Percentiles rank a stretch among this genome's conserved stretches.
Evolutionary conservation across 2,888 invertebrate species (phyloP).

Genomic region (Drosophila yooni): DNA sequence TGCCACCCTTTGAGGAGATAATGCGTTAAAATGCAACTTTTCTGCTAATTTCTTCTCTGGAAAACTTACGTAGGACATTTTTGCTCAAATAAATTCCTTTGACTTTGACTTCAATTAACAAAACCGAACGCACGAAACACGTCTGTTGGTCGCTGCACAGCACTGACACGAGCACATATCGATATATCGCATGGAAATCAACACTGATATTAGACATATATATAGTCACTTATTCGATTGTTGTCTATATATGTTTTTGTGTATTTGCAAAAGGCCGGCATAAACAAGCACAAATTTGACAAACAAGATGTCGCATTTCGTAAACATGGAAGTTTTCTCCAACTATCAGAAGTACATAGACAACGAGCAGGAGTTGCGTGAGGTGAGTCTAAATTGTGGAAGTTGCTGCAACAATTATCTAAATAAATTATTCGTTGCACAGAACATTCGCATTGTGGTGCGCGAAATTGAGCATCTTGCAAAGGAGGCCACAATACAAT

Average conservation of each 20-base stretch:
- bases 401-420: background rate
- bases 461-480: constrained; percentile 91
- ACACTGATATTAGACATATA: constrained; percentile 18
- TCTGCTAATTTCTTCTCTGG: background rate
- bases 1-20: constrained; percentile 61
- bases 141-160: constrained; percentile 25
- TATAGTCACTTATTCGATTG: constrained; percentile 1
- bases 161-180: constrained; percentile 17
- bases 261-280: constrained; percentile 36
- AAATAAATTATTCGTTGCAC: background rate
- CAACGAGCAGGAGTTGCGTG: constrained; percentile 91
- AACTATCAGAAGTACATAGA: constrained; percentile 92
- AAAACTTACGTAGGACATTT: constrained; percentile 80
- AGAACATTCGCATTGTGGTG: constrained; percentile 83
- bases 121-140: constrained; percentile 9
- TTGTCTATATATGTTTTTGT: constrained; percentile 2
- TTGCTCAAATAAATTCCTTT: constrained; percentile 28
- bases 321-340: constrained; percentile 88
- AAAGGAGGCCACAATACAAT: constrained; percentile 90
- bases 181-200: constrained; percentile 20
- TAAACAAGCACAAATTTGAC: constrained; percentile 37
- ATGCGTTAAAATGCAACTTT: background rate
- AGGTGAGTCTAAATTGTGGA: constrained; percentile 86
- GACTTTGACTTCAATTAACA: constrained; percentile 37
- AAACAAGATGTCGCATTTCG: constrained; percentile 85